Conservation (phyloP, 2,113 vertebrate species). For the Gobius niger region DNA sequence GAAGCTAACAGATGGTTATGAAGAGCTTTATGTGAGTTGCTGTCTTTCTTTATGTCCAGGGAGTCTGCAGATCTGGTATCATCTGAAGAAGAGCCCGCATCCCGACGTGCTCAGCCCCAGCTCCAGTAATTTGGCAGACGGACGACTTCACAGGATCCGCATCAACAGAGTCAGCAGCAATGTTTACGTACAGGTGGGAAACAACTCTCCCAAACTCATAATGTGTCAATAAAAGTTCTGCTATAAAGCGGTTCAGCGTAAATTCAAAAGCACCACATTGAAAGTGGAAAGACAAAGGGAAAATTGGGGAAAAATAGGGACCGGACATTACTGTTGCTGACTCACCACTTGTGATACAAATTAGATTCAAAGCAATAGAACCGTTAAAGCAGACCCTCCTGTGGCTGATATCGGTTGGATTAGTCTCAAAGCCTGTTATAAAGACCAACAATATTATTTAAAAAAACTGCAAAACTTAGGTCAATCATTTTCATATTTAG, state of each 20-base stretch:
- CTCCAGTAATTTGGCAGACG: conserved; percentile 84
- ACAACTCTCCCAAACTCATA: not conserved
- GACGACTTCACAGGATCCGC: conserved; percentile 83
- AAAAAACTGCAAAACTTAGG: no score
- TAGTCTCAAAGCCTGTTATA: no score
- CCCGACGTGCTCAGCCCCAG: conserved; percentile 83
- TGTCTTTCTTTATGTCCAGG: conserved; percentile 74
- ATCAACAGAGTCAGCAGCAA: conserved; percentile 87
- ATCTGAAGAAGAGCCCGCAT: conserved; percentile 80
- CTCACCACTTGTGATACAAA: no score
- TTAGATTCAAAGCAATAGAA: no score
- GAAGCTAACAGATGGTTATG: not conserved
- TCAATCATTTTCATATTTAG: no score
- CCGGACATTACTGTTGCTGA: no score
- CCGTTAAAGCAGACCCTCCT: no score
- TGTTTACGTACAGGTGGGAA: conserved; percentile 86
- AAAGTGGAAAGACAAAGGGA: not conserved
- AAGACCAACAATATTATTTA: no score
- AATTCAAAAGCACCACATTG: not conserved
- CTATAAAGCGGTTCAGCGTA: not conserved
- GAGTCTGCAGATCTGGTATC: conserved; percentile 93
- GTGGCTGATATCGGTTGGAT: no score
- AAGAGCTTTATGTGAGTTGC: not conserved
- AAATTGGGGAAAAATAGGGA: no score
- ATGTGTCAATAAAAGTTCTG: not conserved